Evolutionary conservation across 1,140 invertebrate species (phyloP), one percentile per base, ranked within the genome.

Genomic region (Magallana gigas): DNA sequence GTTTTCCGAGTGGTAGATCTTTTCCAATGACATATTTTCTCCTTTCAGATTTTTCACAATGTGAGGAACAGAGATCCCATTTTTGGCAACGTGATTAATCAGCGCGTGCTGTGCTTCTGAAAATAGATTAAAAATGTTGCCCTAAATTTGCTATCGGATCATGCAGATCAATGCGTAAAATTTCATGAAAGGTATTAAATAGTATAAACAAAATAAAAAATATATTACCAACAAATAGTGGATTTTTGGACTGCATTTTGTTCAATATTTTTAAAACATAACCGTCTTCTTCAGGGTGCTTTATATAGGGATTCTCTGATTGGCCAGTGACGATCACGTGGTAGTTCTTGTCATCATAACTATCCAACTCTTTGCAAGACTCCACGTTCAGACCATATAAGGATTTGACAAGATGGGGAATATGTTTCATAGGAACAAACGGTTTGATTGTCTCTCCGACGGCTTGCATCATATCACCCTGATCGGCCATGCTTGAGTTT

Each of bases 221-320:
- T 48, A 48, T 57, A 88, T 89, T 92, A 93, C 93, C 96, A 16
- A 98, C 95, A 29, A 97, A 94, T 1, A 94, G 91, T 0, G 94
- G 92, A 58, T 97, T 96, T 91, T 96, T 95, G 0, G 97, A 97
- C 92, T 98, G 97, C 92, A 97, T 95, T 0, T 96, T 96, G 94
- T 98, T 98, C 36, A 97, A 95, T 62, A 98, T 96, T 95, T 98
- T 98, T 57, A 98, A 94, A 9, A 97, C 96, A 91, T 98, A 98
- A 0, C 97, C 97, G 90, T 96, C 48, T 8, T 84, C 29, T 83
- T 88, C 91, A 0, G 92, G 48, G 7, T 88, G 84, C 12, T 76
- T 81, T 58, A 95, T 90, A 71, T 94, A 86, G 59, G 90, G 91
- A 85, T 94, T 93, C 57, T 87, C 89, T 23, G 86, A 87, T 12